phyloP scores from a whole-genome alignment of 2,113 vertebrate species.

The Oenanthe melanoleuca region DNA sequence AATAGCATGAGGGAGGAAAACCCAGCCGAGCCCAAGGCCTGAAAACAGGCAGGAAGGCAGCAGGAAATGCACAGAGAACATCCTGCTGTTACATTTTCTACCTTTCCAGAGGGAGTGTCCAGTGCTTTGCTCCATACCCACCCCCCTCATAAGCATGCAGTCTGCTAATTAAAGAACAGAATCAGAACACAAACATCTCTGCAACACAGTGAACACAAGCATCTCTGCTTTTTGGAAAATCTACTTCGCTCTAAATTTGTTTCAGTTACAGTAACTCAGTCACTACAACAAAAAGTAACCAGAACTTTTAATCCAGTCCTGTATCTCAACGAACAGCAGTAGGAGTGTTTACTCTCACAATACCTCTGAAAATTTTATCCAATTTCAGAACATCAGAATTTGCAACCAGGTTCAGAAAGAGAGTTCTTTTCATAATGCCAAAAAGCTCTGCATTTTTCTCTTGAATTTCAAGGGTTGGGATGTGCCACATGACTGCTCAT shows the following conservation, averaged over 20 bases:
- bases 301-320: not conserved
- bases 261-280: not conserved
- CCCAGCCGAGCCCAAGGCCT: not conserved
- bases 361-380: not conserved
- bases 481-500: not conserved
- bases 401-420: not conserved
- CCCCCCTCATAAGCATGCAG: not conserved
- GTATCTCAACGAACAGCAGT: not conserved
- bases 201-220: not conserved
- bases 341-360: not conserved
- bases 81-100: not conserved
- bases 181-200: not conserved
- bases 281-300: not conserved
- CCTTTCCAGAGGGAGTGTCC: not conserved
- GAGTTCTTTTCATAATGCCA: not conserved
- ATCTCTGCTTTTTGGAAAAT: not conserved
- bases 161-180: not conserved
- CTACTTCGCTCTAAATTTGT: not conserved
- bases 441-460: not conserved
- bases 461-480: not conserved
- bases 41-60: not conserved
- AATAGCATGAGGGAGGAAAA: not conserved
- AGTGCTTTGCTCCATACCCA: not conserved
- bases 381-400: not conserved
- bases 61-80: rapidly evolving